Base-by-base conservation (phyloP, 1,140 invertebrate species). In the Meloidogyne hapla region DNA sequence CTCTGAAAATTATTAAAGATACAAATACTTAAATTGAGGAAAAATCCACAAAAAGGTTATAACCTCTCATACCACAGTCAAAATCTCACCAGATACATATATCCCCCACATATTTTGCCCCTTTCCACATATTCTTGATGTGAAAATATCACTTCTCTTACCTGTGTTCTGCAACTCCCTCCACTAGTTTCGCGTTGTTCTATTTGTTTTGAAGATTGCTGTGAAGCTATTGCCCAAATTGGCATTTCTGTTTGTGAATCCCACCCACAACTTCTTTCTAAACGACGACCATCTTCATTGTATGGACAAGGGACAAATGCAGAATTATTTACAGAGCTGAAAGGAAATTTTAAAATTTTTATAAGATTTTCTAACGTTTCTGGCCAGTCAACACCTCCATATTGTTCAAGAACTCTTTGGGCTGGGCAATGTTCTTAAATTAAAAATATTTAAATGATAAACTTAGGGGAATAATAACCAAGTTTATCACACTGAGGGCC, bases 361-460 rank as follows among this genome's bases (percentile, higher is more conserved):
- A 45, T 15, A 45, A 15, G 3, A 48, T 48, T 48, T 56, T n/a
- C 18, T 56, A n/a, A 40, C 2, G 82, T 84, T 38, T 26, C 12
- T 9, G 77, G 78, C 81, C 81, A 82, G 61, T 82, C 69, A 18
- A 82, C 79, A 26, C 74, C 73, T n/a, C 81, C 81, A 62, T 82
- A 82, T 15, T 66, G 23, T 48, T 84, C 83, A 21, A 81, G 42
- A 10, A 61, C 8, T 42, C 74, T 56, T 48, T 83, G 78, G 13
- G 61, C 65, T 18, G 66, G 48, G 62, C 79, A 80, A 25, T 45
- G 33, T 72, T 80, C 79, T 79, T 18, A 25, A 71, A 79, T 26
- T 8, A 18, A 28, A 74, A 62, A 75, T 6, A 38, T n/a, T 56
- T 56, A n/a, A 56, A 68, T 48, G 18, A 62, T 48, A 9, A 18